Conservation (phyloP, 2,113 vertebrate genomes). For the Semnopithecus entellus region DNA sequence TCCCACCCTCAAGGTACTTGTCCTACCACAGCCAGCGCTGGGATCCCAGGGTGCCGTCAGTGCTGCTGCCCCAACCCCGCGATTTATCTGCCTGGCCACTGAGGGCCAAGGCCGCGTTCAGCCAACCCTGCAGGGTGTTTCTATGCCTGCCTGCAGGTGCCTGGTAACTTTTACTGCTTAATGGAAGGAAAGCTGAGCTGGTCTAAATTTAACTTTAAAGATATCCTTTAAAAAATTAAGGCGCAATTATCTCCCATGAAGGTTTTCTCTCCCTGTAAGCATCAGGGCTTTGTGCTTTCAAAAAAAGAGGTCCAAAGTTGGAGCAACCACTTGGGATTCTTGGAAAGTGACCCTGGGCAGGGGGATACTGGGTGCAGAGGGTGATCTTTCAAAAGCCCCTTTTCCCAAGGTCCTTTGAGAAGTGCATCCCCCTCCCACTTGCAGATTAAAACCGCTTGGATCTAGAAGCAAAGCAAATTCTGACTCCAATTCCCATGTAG, state of each 20-base stretch:
- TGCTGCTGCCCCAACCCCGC: not conserved
- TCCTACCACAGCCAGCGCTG: not conserved
- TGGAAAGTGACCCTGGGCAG: not conserved
- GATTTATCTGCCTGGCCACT: not conserved
- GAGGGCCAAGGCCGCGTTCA: not conserved
- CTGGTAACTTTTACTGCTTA: slow-evolving; percentile 67
- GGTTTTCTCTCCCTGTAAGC: not conserved
- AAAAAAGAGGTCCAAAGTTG: not conserved
- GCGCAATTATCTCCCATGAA: slow-evolving; percentile 35
- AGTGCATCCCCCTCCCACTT: not conserved
- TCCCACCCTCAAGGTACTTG: not conserved
- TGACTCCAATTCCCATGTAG: not conserved
- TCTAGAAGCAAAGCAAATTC: not conserved
- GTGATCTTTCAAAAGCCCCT: not conserved
- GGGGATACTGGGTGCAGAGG: too few species aligned
- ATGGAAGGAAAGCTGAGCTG: slow-evolving; percentile 50
- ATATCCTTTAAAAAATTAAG: slow-evolving; percentile 66
- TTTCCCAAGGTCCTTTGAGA: not conserved
- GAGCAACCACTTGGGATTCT: too few species aligned
- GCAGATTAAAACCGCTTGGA: not conserved
- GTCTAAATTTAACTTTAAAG: slow-evolving; percentile 68
- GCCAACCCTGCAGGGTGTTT: slow-evolving; percentile 2
- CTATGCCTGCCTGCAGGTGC: slow-evolving; percentile 27
- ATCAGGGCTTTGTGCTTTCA: not conserved
- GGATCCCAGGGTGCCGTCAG: not conserved